Base-by-base conservation (phyloP, 2,888 invertebrate genomes). In the Eupithecia abbreviata region DNA sequence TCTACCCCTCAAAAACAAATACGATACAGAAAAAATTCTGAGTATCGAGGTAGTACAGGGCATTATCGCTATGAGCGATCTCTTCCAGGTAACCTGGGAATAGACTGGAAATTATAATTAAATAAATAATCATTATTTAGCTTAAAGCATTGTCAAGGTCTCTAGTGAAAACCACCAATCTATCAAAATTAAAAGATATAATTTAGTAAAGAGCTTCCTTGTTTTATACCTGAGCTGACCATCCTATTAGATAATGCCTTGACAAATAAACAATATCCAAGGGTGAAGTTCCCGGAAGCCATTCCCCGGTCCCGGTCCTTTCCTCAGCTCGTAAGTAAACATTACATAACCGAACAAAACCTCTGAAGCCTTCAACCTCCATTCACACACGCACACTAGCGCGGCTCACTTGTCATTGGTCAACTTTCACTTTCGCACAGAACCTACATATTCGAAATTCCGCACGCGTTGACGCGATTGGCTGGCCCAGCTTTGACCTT, bases 371-470 rank as follows among this genome's bases (percentile, higher is more conserved):
- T 58, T 80, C 75, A 78, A 85, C 41, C 67, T 84, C 86, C 81
- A 86, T 86, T 85, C 83, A 86, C 86, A 88, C 84, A 87, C 80
- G 79, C 86, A 88, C 91, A 78, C 89, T 87, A 86, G 90, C 92
- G 82, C 82, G 80, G 82, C 80, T 83, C 85, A 85, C 84, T 77
- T 83, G 85, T 90, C 84, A 94, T 94, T 94, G 93, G 94, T 83
- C 87, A 84, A 89, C 92, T 94, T 93, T 94, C 93, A 90, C 93
- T 94, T 90, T 93, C 92, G 84, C 84, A 90, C 87, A 84, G 88
- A 91, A 91, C 94, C 93, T 93, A 93, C 94, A 92, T 92, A 93
- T 92, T 93, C 91, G 82, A 90, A 90, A 93, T 93, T 87, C 91
- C 92, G 83, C 80, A 81, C 83, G 86, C 84, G 82, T 85, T 82